Evolutionary conservation across 2,888 invertebrate genomes (phyloP), one percentile per base, ranked within the genome.

Genomic region (Heliconius erato): DNA sequence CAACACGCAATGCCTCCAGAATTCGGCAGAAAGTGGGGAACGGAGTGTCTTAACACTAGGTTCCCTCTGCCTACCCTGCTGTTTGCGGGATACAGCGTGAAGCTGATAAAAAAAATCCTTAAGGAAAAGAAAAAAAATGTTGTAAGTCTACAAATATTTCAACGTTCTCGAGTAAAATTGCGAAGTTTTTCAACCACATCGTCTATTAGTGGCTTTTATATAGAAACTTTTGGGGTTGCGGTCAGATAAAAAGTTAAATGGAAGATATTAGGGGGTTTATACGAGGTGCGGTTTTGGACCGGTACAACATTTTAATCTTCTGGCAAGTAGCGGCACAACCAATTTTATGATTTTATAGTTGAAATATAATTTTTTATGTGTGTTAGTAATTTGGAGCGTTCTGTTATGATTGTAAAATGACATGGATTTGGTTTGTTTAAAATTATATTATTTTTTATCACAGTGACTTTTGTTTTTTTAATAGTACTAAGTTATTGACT

Each of bases 191-290:
- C 84, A 92, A 94, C 94, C 94, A 85, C 92, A 92, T 87, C 85
- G 89, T 85, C 92, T 92, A 94, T 95, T 94, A 93, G 94, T 90
- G 94, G 94, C 92, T 92, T 92, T 90, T 84, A 86, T 84, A 90
- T 89, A 87, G 83, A 87, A 89, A 90, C 88, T 91, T 91, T 86
- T 87, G 89, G 91, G 93, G 92, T 92, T 89, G 91, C 88, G 91
- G 91, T 91, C 85, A 74, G 88, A 89, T 89, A 90, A 92, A 92
- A 91, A 90, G 88, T 90, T 91, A 89, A 92, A 92, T 92, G 89
- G 92, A 92, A 91, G 89, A 91, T 86, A 86, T 86, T 83, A 86
- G 82, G 81, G 77, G 76, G 71, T 72, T 83, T 69, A 49, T 82
- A 82, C 80, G 68, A 79, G 79, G 79, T 83, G 83, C 79, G 83